Evolutionary conservation across 2,797 vertebrate species (phyloP).

Genomic region (Mormyrops attenuatus): DNA sequence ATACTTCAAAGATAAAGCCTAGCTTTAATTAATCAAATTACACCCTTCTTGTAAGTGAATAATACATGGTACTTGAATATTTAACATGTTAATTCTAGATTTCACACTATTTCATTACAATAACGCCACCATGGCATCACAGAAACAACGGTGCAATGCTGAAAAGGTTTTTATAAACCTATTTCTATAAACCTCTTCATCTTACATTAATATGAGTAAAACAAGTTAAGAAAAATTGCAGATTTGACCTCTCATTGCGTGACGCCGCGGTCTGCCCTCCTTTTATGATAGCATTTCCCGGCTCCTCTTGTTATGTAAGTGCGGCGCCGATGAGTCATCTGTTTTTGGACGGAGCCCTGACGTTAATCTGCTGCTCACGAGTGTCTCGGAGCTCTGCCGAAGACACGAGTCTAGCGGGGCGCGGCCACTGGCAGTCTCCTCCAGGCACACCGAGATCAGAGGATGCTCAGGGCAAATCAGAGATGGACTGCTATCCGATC

Average conservation of each 20-base stretch:
- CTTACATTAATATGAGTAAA: not conserved
- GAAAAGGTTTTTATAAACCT: not conserved
- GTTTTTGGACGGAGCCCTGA: constrained; percentile 44
- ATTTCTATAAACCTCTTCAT: not conserved
- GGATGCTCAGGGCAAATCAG: not conserved
- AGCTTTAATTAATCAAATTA: constrained; percentile 7
- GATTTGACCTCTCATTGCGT: not conserved
- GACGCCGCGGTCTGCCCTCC: not conserved
- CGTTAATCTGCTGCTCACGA: constrained; percentile 25
- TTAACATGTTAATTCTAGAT: not conserved
- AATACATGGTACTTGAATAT: not conserved
- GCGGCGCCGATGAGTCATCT: constrained; percentile 59
- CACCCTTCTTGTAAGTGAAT: not conserved
- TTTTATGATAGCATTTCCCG: constrained; percentile 27
- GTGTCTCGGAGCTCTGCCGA: not conserved
- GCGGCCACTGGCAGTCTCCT: not conserved
- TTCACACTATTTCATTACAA: not conserved
- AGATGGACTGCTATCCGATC: not conserved
- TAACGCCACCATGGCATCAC: not conserved
- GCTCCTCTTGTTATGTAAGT: constrained; percentile 49
- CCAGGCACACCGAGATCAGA: not conserved
- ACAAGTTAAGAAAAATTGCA: not conserved
- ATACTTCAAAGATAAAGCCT: not conserved
- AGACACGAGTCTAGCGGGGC: not conserved
- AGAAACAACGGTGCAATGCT: not conserved